Base-by-base conservation (phyloP, 2,113 vertebrate genomes). In the Meleagris gallopavo region DNA sequence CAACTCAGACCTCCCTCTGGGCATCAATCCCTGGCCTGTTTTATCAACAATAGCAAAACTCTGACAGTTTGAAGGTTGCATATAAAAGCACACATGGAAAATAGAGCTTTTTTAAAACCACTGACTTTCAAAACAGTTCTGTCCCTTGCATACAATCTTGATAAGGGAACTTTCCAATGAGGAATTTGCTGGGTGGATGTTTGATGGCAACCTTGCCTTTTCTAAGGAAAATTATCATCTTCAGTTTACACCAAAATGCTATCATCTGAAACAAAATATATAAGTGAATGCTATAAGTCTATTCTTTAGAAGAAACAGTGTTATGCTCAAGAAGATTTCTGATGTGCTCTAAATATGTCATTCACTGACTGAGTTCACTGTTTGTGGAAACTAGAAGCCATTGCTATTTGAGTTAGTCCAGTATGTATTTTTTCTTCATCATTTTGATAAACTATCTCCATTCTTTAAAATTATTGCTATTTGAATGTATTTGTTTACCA, bases 71-170 rank as follows among this genome's bases (percentile, higher is more conserved):
- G 97, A 98, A 98, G 83, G 94, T 90, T 90, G 88, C 89, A 82
- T 97, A 92, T 96, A 38, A 86, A 96, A 97, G 94, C 30, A 88
- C 78, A 95, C 66, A 91, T 38, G 89, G 74, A 9, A 72, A 96
- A 57, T 7, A n/a, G 32, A 86, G 94, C 30, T 86, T 95, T 96
- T 94, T 72, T 69, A 61, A 88, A 95, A 89, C n/a, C 90, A 96
- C 95, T 98, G 97, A 97, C 96, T 98, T 98, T 98, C 97, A 97
- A 97, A 98, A 93, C 52, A 97, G 94, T 67, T 91, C 77, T 88
- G 67, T 83, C 96, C 94, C 77, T 95, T 96, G 92, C 94, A 83
- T 91, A 43, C 73, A 66, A 94, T 97, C 95, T 94, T 89, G 97
- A 98, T 97, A 98, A 97, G 86, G 62, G 77, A 85, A 91, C 43